These are phyloP conservation scores for Nansenia antarctica DNA, from an alignment of 2,113 vertebrate genomes.

Conservation along the genomic window DNA sequence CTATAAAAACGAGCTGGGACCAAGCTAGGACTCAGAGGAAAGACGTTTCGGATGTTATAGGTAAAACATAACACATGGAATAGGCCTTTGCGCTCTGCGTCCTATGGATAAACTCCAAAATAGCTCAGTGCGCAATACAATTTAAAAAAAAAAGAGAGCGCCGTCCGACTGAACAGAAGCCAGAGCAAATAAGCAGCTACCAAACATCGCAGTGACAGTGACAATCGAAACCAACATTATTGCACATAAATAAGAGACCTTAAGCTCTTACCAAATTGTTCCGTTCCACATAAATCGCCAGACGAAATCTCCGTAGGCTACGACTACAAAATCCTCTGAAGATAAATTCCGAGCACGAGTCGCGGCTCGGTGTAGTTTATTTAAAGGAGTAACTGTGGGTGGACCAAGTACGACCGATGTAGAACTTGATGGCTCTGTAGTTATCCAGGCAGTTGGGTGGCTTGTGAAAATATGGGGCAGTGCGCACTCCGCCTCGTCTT, in stretches of 20 bases:
- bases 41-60: too few species aligned
- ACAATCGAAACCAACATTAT: too few species aligned
- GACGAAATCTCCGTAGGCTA: neutral
- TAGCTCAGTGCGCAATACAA: too few species aligned
- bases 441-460: neutral
- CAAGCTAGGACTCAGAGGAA: too few species aligned
- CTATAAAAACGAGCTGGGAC: too few species aligned
- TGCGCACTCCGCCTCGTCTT: neutral
- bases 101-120: too few species aligned
- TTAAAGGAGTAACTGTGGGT: neutral
- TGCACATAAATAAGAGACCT: neutral
- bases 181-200: too few species aligned
- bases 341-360: neutral
- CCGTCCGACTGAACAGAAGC: too few species aligned
- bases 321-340: neutral
- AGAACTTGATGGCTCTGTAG: neutral
- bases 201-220: too few species aligned
- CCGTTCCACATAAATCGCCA: neutral
- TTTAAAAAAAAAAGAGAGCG: neutral
- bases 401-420: neutral
- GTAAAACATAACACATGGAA: neutral
- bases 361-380: neutral
- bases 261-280: neutral
- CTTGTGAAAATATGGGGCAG: neutral
- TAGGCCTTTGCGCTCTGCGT: too few species aligned